Evolutionary conservation across 2,888 invertebrate genomes (phyloP).

Genomic region (Caenorhabditis wallacei): DNA sequence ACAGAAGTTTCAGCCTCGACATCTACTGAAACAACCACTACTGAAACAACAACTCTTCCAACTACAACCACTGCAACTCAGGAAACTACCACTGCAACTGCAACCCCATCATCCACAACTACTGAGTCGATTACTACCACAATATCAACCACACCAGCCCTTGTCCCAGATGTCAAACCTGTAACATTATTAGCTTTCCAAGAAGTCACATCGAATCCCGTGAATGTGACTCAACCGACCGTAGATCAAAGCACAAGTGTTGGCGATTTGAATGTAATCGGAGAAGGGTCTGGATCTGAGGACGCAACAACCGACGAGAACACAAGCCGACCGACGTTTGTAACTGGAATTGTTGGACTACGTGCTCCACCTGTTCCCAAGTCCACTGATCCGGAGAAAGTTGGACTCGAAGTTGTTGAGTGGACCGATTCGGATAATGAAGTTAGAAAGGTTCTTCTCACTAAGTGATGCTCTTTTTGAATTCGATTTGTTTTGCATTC

Average conservation of each 20-base stretch:
- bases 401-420: constrained; percentile 55
- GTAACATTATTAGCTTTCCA: constrained; percentile 52
- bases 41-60: background rate
- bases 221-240: constrained; percentile 40
- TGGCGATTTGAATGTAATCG: constrained; percentile 53
- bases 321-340: constrained; percentile 35
- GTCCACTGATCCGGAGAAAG: constrained; percentile 45
- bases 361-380: constrained; percentile 62
- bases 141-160: background rate
- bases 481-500: background rate
- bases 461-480: constrained; percentile 32
- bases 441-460: constrained; percentile 46
- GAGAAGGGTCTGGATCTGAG: constrained; percentile 51
- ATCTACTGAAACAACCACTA: constrained; percentile 13
- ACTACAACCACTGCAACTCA: constrained; percentile 23
- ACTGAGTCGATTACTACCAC: background rate
- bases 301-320: constrained; percentile 22
- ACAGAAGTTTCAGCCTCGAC: constrained; percentile 31
- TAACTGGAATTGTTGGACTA: constrained; percentile 60
- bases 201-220: constrained; percentile 28
- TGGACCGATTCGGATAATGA: constrained; percentile 63
- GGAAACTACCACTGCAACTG: background rate
- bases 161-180: constrained; percentile 33
- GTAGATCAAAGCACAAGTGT: constrained; percentile 50
- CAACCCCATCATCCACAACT: constrained; percentile 15